Evolutionary conservation across 2,888 invertebrate species (phyloP), one percentile per base, ranked within the genome.

Genomic region (Mesoligia furuncula): DNA sequence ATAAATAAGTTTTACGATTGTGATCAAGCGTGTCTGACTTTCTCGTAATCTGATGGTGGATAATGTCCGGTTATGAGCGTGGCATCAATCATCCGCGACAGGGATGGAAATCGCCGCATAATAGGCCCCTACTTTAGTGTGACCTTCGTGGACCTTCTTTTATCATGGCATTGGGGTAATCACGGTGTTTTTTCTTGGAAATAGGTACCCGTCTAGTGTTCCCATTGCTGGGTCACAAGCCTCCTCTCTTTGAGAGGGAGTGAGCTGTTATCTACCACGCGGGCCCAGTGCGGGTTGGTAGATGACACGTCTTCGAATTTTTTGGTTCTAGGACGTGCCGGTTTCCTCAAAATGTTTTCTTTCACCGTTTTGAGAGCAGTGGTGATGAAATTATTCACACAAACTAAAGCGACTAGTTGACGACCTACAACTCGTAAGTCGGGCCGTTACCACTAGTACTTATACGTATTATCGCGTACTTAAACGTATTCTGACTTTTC

Each of bases 81-180:
- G 77, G 61, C 90, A 90, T 90, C 89, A 90, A 89, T 89, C 89
- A 88, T 86, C 61, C 77, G 74, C 71, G 86, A 82, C 84, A 75
- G 68, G 78, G 81, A 75, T 86, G 81, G 85, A 82, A 88, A 86
- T 74, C 65, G 77, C 75, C 73, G 84, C 84, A 87, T 88, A 85
- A 89, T 87, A 82, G 81, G 54, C 74, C 75, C 69, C 72, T 85
- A 76, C 84, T 81, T 82, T 61, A 74, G 57, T 74, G 1, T 81
- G 87, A 88, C 89, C 89, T 89, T 89, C 83, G 72, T 24, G n/a
- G 64, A 79, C 83, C 79, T 82, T 73, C 78, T 69, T 74, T 80
- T 85, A 69, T 77, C 62, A 59, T 73, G 9, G 69, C 45, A 39
- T 69, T 24, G 64, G 51, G 68, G 61, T 20, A 84, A 84, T 62